Evolutionary conservation across 2,113 vertebrate species (phyloP).

Genomic region (Caranx ignobilis): DNA sequence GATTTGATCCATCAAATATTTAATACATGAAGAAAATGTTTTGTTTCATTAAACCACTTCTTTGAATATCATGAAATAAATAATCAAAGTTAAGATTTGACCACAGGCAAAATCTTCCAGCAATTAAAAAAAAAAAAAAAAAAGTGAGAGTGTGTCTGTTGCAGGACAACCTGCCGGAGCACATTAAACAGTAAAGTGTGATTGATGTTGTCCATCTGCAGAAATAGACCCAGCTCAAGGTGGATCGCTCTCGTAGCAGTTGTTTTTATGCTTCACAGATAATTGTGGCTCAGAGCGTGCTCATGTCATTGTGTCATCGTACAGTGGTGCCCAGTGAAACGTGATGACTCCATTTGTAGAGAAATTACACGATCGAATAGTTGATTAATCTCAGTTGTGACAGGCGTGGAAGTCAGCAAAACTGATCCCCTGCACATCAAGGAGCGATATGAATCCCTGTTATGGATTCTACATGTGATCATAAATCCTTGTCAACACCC

Average conservation of each 20-base stretch:
- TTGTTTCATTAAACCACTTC: too few species aligned
- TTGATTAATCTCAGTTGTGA: constrained; percentile 57
- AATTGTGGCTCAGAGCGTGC: neutral
- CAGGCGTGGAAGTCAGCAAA: constrained; percentile 38
- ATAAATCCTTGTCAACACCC: constrained; percentile 6
- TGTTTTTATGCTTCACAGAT: neutral
- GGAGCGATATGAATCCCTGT: neutral
- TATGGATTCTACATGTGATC: neutral
- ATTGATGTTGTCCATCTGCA: neutral
- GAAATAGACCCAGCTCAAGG: neutral
- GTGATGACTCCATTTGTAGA: constrained; percentile 44
- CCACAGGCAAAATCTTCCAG: neutral
- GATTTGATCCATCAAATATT: too few species aligned
- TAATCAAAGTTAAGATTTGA: neutral
- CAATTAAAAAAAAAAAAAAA: neutral
- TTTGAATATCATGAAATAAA: neutral
- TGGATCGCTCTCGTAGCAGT: neutral
- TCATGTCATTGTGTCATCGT: constrained; percentile 11
- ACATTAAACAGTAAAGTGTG: neutral
- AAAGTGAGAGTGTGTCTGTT: neutral
- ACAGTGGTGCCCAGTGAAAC: constrained; percentile 45
- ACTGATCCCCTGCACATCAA: constrained; percentile 9
- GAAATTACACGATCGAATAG: constrained; percentile 27
- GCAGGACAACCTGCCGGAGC: neutral
- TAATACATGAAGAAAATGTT: too few species aligned